These are phyloP conservation scores for Chionis minor DNA, from an alignment of 2,113 vertebrate species.

Conservation along the genomic window DNA sequence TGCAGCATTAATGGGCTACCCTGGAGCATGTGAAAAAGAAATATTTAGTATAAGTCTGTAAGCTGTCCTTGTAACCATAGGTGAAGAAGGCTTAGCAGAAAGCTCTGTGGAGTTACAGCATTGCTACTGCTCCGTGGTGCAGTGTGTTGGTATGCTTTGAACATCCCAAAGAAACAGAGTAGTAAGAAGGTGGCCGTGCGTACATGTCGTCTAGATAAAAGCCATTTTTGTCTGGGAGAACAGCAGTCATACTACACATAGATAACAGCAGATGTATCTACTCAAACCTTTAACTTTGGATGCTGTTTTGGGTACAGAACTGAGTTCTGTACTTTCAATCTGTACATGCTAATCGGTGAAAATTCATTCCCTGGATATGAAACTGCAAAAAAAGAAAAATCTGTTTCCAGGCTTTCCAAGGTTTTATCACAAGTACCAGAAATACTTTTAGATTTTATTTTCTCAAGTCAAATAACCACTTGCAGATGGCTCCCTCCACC, in stretches of 20 bases:
- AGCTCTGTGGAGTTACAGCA: rapidly evolving
- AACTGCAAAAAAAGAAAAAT: neutral
- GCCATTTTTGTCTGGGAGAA: neutral
- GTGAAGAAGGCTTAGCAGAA: neutral
- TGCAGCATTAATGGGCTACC: neutral
- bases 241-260: no score
- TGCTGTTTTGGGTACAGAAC: neutral
- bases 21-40: neutral
- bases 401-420: neutral
- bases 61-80: neutral
- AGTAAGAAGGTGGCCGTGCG: rapidly evolving
- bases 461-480: neutral
- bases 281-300: neutral
- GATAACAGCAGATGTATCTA: neutral
- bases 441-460: neutral
- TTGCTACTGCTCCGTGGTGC: neutral
- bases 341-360: neutral
- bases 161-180: neutral
- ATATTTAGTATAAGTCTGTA: neutral
- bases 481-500: neutral
- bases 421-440: neutral
- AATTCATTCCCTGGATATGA: neutral
- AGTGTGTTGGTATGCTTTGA: neutral
- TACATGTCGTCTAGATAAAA: neutral
- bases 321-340: neutral